Conservation (phyloP, 2,888 invertebrate genomes). For the Sarcophaga carnaria region DNA sequence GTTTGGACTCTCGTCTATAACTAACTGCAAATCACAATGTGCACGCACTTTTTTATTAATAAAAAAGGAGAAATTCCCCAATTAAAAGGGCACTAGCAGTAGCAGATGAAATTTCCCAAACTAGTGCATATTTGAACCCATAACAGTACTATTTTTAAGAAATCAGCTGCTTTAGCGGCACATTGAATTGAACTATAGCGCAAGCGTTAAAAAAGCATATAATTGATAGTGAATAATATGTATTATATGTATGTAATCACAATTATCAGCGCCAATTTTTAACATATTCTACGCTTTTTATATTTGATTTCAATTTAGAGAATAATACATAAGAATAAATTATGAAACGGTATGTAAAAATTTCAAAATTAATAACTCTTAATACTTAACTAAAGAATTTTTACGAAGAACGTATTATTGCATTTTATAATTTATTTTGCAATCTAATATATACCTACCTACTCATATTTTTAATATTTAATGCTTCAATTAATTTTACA, state of each 20-base stretch:
- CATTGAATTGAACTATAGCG: constrained; percentile 13
- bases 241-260: background rate
- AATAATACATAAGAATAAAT: no score
- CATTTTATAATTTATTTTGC: no score
- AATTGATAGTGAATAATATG: background rate
- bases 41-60: constrained; percentile 50
- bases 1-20: constrained; percentile 47
- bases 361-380: no score
- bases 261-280: background rate
- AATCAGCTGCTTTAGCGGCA: constrained; percentile 65
- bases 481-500: no score
- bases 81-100: background rate
- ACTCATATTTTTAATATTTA: no score
- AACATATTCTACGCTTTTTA: no score
- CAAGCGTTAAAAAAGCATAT: constrained; percentile 39
- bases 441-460: no score
- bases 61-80: constrained; percentile 32
- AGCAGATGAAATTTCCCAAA: constrained; percentile 63
- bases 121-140: constrained; percentile 66
- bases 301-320: no score
- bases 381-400: no score
- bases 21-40: constrained; percentile 64
- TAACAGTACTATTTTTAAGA: constrained; percentile 62
- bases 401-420: no score
- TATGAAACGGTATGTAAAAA: no score